These are phyloP conservation scores for Berghia stephanieae DNA, from an alignment of 1,140 invertebrate genomes.

Conservation along the genomic window DNA sequence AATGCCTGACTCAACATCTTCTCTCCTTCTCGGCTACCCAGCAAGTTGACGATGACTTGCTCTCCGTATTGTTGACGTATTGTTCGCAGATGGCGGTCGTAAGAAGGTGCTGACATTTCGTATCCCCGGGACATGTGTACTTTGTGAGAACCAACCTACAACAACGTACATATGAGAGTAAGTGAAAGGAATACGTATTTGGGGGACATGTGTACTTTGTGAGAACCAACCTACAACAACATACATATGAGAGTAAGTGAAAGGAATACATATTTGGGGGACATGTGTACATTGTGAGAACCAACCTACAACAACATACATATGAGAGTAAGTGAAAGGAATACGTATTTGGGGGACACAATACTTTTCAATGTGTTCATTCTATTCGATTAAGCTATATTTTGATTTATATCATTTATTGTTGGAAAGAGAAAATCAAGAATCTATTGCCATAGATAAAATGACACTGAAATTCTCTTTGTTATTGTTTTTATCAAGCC, in stretches of 20 bases:
- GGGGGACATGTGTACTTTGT: constrained; percentile 96
- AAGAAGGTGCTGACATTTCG: constrained; percentile 90
- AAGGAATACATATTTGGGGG: constrained; percentile 91
- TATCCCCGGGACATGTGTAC: constrained; percentile 95
- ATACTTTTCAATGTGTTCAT: too few species aligned
- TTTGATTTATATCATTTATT: too few species aligned
- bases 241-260: too few species aligned
- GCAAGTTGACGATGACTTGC: constrained; percentile 90
- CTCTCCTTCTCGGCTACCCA: constrained; percentile 96
- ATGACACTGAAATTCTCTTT: too few species aligned
- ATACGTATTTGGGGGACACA: constrained; percentile 94
- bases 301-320: too few species aligned
- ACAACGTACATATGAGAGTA: too few species aligned
- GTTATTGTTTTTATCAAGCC: too few species aligned
- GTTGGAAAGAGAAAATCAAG: too few species aligned
- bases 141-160: constrained; percentile 96
- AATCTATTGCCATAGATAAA: too few species aligned
- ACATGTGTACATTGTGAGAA: constrained; percentile 97
- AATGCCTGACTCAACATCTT: constrained; percentile 94
- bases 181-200: constrained; percentile 91
- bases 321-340: constrained; percentile 87
- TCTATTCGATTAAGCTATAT: too few species aligned
- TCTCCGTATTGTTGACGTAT: constrained; percentile 91
- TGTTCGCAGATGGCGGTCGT: constrained; percentile 88
- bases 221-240: constrained; percentile 94